Percentiles rank a stretch among this genome's conserved stretches.
phyloP scores from a whole-genome alignment of 2,888 invertebrate genomes.

The Lutraria lutraria region DNA sequence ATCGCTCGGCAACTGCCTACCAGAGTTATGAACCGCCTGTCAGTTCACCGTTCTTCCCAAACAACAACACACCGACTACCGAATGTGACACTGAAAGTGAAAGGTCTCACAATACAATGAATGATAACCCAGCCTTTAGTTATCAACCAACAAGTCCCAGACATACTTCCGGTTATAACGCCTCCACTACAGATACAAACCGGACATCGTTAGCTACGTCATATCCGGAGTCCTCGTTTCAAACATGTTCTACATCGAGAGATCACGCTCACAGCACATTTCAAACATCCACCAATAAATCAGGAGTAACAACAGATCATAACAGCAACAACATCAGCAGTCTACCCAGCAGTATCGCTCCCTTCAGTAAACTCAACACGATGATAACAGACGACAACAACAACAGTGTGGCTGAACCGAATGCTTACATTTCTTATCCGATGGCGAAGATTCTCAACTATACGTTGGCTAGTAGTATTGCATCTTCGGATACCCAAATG shows the following conservation, averaged over 20 bases:
- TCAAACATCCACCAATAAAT: conserved; percentile 53
- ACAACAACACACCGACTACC: conserved; percentile 79
- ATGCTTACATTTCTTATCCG: conserved; percentile 68
- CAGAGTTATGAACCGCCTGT: conserved; percentile 54
- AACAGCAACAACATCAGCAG: conserved; percentile 67
- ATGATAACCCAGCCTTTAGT: conserved; percentile 5
- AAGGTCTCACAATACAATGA: conserved; percentile 35
- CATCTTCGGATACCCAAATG: conserved; percentile 71
- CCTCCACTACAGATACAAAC: conserved; percentile 42
- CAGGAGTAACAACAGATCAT: conserved; percentile 61
- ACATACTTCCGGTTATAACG: conserved; percentile 10
- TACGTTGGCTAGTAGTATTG: conserved; percentile 71
- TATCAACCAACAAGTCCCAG: conserved; percentile 64
- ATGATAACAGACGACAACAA: conserved; percentile 61
- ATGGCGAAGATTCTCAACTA: conserved; percentile 61
- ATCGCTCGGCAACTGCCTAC: conserved; percentile 37
- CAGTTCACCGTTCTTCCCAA: conserved; percentile 76
- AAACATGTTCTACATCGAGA: conserved; percentile 43
- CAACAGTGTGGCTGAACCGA: conserved; percentile 63
- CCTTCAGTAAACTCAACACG: conserved; percentile 68
- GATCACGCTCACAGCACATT: conserved; percentile 52
- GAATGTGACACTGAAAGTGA: conserved; percentile 72
- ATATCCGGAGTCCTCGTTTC: conserved; percentile 62
- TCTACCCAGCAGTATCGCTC: conserved; percentile 77
- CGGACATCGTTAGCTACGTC: conserved; percentile 49